phyloP scores from a whole-genome alignment of 2,888 invertebrate species.

The Thecophora atra region DNA sequence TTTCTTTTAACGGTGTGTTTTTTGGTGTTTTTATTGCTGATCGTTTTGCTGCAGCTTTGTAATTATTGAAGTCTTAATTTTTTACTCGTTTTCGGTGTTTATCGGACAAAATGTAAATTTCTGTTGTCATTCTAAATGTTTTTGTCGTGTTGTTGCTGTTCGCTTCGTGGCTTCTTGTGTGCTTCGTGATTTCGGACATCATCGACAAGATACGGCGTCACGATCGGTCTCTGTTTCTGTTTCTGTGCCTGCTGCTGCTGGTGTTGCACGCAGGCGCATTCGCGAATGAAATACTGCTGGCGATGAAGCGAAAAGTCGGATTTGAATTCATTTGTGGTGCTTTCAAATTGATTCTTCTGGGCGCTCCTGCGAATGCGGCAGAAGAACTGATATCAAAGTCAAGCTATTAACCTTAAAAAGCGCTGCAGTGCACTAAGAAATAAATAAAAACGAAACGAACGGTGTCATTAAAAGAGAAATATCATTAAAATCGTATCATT shows the following conservation, averaged over 20 bases:
- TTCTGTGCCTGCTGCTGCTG: conserved; percentile 30
- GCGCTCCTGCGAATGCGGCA: neutral
- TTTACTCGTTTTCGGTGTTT: neutral
- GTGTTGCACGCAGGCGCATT: conserved; percentile 38
- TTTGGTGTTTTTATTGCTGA: neutral
- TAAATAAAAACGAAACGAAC: neutral
- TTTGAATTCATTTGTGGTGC: neutral
- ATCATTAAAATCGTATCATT: neutral
- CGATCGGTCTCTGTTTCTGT: conserved; percentile 32
- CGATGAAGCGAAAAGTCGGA: conserved; percentile 18
- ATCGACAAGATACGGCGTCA: conserved; percentile 35
- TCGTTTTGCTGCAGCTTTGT: neutral
- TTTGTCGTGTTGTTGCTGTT: neutral
- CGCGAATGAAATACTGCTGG: conserved; percentile 37
- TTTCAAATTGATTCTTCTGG: neutral
- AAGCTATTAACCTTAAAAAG: neutral
- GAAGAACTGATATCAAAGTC: neutral
- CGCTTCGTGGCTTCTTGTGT: conserved; percentile 28
- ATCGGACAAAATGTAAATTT: neutral
- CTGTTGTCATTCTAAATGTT: neutral
- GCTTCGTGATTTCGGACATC: conserved; percentile 40
- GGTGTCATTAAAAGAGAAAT: neutral
- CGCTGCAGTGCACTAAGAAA: neutral
- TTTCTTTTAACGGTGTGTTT: neutral
- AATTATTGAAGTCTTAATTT: conserved; percentile 7